Percentiles rank a stretch among this genome's conserved stretches.
phyloP scores from a whole-genome alignment of 2,113 vertebrate genomes.

The Malurus cyaneus region DNA sequence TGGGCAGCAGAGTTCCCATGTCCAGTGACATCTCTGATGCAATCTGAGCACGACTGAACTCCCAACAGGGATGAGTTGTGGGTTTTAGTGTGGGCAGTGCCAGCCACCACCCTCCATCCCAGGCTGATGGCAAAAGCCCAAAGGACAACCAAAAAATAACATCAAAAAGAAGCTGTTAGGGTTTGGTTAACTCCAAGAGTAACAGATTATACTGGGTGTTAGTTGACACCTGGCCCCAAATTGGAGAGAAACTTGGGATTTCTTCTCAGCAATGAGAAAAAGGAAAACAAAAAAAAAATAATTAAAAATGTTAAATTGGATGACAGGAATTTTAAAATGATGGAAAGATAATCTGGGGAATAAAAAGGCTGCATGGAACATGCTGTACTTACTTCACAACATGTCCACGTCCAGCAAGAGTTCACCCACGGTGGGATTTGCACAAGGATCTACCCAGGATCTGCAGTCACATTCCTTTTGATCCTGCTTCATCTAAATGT shows the following conservation, averaged over 20 bases:
- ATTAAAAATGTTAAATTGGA: background rate
- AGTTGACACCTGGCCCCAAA: background rate
- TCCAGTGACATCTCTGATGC: background rate
- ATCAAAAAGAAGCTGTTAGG: background rate
- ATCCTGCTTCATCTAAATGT: background rate
- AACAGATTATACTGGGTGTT: background rate
- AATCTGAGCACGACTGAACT: accelerated
- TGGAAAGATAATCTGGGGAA: background rate
- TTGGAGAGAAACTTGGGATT: background rate
- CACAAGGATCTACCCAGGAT: background rate
- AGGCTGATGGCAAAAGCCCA: background rate
- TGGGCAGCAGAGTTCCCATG: background rate
- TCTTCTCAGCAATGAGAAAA: background rate
- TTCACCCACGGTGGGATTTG: background rate
- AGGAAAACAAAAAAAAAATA: too few relatives aligned
- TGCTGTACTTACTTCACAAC: background rate
- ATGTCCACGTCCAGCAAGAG: background rate
- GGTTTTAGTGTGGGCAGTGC: background rate
- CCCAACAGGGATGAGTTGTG: accelerated
- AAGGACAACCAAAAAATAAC: background rate
- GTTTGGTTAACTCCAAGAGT: background rate
- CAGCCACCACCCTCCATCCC: background rate
- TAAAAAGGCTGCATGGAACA: accelerated
- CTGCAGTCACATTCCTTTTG: accelerated
- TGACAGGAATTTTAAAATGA: background rate